These are phyloP conservation scores for Microcebus murinus DNA, from an alignment of 2,113 vertebrate genomes.

Conservation along the genomic window DNA sequence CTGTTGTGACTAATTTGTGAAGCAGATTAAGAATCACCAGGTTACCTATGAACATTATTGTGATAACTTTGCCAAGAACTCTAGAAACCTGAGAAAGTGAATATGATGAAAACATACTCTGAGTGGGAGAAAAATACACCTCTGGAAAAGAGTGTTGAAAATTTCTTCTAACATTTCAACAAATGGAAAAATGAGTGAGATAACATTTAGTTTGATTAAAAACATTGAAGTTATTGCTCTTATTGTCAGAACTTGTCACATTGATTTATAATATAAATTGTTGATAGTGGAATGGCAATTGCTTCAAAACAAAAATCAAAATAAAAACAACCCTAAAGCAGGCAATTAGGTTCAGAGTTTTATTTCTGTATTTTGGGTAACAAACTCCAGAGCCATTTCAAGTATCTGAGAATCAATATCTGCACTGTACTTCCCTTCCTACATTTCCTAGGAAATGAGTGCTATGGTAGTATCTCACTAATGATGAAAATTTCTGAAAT, in stretches of 20 bases:
- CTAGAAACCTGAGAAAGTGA: not conserved
- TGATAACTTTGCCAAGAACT: not conserved
- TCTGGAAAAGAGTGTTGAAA: not conserved
- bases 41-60: not conserved
- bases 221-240: not conserved
- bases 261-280: not conserved
- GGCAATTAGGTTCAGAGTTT: not conserved
- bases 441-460: not conserved
- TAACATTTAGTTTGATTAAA: not conserved
- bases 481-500: not conserved
- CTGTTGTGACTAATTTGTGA: not conserved
- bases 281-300: not conserved
- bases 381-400: not conserved
- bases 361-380: not conserved
- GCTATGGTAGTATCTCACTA: not conserved
- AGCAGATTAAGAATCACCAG: not conserved
- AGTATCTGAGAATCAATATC: not conserved
- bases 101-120: not conserved
- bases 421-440: not conserved
- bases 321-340: not conserved
- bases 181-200: not conserved
- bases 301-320: not conserved
- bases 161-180: not conserved
- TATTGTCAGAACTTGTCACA: not conserved
- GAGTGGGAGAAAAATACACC: not conserved